Evolutionary conservation across 1,140 invertebrate species (phyloP).

Genomic region (Sitobion miscanthi): DNA sequence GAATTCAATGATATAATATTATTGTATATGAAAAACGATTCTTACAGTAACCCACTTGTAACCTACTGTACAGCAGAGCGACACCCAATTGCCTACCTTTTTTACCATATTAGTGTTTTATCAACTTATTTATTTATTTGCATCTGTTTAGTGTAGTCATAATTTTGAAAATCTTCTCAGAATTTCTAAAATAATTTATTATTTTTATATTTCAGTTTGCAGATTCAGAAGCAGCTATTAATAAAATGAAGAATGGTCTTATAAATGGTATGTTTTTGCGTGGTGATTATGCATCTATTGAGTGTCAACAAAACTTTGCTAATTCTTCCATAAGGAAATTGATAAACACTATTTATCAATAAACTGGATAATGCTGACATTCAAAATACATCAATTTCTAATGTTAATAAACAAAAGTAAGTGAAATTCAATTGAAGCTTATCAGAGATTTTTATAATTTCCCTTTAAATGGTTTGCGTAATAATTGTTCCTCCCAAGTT

Average conservation of each 20-base stretch:
- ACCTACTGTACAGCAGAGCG: no score
- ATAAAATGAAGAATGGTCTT: background rate
- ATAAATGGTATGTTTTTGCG: background rate
- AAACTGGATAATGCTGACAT: fast-evolving
- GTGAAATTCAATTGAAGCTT: background rate
- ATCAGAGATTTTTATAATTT: background rate
- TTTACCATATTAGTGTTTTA: no score
- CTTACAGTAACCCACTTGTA: no score
- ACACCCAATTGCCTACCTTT: no score
- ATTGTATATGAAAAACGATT: no score
- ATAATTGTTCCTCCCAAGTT: no score
- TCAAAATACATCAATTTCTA: background rate
- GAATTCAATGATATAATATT: no score
- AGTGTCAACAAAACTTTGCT: background rate
- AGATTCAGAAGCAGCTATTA: background rate
- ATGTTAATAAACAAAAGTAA: background rate
- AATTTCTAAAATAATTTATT: no score
- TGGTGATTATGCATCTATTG: background rate
- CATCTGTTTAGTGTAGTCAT: no score
- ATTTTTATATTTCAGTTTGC: background rate
- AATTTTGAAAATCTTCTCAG: no score
- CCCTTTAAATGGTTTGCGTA: no score
- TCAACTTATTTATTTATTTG: no score
- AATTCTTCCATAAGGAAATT: background rate
- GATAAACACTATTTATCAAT: background rate